Base-by-base conservation (phyloP, 2,113 vertebrate species). In the Callithrix jacchus region DNA sequence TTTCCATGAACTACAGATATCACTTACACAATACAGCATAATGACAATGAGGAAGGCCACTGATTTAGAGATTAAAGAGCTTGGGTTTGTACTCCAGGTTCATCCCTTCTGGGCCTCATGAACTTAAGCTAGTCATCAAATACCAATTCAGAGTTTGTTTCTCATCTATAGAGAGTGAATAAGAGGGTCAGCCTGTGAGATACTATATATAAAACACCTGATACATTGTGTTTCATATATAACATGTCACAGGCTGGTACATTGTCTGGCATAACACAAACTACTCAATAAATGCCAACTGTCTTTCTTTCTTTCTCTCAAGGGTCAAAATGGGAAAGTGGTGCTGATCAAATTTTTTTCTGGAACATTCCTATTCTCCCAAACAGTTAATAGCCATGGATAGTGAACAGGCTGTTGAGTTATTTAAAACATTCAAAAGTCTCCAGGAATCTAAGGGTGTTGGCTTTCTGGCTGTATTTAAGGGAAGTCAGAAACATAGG, bases 281-380 rank as follows among this genome's bases (percentile, higher is more conserved):
- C 76, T 80, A 42, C 23, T 95, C 80, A 82, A 54, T 92, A 68
- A 93, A 77, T 47, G 70, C 9, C 5, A 37, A 54, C 77, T 73
- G 3, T 7, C 8, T 42, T 54, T 88, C 23, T 74, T 95, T 66
- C 12, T 86, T 86, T 95, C 32, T 81, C 45, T 81, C 47, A 85
- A 90, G 88, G 47, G 21, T 54, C 64, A 85, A 94, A 56, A 66
- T 45, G 14, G 47, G 9, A 91, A 56, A 76, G 42, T 11, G 4
- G 16, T 85, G 2, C 17, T 77, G 52, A 96, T 88, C 94, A 47
- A 37, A 93, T 86, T 96, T 93, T 90, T 40, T 70, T 87, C 20
- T 89, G 37, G 66, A 80, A 5, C 27, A 86, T 82, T 84, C 68
- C n/a, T 79, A 54, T 20, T 8, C 5, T 10, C 13, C 8, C 25